Evolutionary conservation across 1,140 invertebrate genomes (phyloP).

Genomic region (Cydia splendana): DNA sequence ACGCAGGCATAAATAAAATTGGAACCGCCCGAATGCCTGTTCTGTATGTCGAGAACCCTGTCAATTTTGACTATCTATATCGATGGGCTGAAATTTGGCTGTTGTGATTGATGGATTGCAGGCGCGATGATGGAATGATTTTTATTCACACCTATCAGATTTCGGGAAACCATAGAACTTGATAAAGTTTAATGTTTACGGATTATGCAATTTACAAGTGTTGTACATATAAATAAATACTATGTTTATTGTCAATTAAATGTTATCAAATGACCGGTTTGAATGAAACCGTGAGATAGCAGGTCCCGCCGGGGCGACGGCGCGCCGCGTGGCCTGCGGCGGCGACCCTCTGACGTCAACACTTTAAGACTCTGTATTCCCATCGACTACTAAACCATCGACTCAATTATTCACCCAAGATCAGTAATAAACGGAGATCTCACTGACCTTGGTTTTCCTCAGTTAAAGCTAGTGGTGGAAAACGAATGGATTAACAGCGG

Average conservation of each 20-base stretch:
- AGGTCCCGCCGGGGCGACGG: conserved; percentile 14
- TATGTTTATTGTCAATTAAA: conserved; percentile 22
- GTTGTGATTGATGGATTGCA: conserved; percentile 27
- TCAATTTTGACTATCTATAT: conserved; percentile 18
- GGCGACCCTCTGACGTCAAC: conserved; percentile 26
- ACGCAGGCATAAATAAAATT: conserved; percentile 24
- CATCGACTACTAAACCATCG: not conserved
- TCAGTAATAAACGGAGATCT: not conserved
- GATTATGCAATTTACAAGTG: not conserved
- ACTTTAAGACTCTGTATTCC: conserved; percentile 1
- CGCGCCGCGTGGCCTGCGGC: not conserved
- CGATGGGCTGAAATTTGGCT: conserved; percentile 21
- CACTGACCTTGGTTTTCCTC: not conserved
- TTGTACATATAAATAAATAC: not conserved
- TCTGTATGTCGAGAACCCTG: conserved; percentile 17
- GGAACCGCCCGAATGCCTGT: not conserved
- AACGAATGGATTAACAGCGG: not conserved
- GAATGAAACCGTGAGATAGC: conserved; percentile 31
- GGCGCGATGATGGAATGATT: conserved; percentile 4
- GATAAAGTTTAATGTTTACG: not conserved
- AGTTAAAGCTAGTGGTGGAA: not conserved
- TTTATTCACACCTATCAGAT: not conserved
- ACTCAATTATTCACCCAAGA: not conserved
- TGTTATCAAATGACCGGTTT: conserved; percentile 25
- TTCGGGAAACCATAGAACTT: no score